Evolutionary conservation across 2,113 vertebrate species (phyloP), one percentile per base, ranked within the genome.

Genomic region (Mellivora capensis): DNA sequence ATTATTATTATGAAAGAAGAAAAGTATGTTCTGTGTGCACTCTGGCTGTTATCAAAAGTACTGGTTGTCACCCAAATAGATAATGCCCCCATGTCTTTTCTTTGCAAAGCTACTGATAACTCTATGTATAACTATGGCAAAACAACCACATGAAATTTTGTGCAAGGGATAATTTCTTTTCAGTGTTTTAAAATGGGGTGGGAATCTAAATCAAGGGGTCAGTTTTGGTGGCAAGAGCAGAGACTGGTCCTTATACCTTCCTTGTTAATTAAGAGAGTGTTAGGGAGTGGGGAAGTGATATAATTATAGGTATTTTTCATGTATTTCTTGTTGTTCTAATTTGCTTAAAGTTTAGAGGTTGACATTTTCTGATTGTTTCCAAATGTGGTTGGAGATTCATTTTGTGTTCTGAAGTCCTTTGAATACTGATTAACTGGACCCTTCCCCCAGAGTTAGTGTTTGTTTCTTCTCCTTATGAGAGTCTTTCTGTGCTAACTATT

Each of bases 101-200:
- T 95, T 94, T 88, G 74, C 59, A 61, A 91, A 92, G 27, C 59
- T 92, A 72, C 86, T 93, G 37, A 69, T 87, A 97, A 94, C 95
- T 95, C 69, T 39, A 59, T 49, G 8, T 81, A 15, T 86, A 95
- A 85, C 89, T 94, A 79, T 83, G 27, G 61, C 34, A 82, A 67
- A 91, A 96, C 44, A 91, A 87, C 72, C 57, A 69, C 37, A 77
- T 82, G 49, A 11, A 15, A 59, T 79, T 74, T 94, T 52, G 37
- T 31, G 37, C n/a, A 42, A 87, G 67, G 77, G 44, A 59, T 92
- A 39, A 94, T 87, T 86, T 79, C 8, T 84, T 80, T 87, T 64
- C 44, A 57, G 8, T 69, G 80, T 84, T 91, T 88, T 44, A 92
- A 15, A 42, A 82, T 82, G 7, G 44, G 11, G 23, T 76, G 54